Conservation (phyloP, 2,113 vertebrate genomes). For the Myiagra hebetior region DNA sequence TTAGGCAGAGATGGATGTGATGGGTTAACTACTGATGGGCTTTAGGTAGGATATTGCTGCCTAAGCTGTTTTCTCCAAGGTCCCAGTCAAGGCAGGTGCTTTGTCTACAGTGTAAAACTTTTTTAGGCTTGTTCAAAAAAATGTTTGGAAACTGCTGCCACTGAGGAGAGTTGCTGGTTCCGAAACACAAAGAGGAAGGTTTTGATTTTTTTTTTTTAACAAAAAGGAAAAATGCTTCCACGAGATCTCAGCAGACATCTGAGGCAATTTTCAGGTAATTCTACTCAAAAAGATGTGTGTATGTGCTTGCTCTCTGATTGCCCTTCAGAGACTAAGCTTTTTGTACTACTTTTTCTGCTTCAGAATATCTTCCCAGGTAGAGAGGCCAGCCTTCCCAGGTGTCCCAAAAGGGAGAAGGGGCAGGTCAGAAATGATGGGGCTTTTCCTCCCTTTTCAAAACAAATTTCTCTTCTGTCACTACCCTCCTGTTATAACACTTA, state of each 20-base stretch:
- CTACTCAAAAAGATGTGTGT: background rate
- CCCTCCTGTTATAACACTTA: background rate
- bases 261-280: background rate
- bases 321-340: background rate
- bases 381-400: background rate
- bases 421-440: background rate
- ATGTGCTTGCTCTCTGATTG: background rate
- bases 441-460: background rate
- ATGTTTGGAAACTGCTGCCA: background rate
- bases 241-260: background rate
- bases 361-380: background rate
- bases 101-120: background rate
- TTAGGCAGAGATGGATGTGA: background rate
- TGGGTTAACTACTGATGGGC: background rate
- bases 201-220: background rate
- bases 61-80: background rate
- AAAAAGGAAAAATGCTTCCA: background rate
- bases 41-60: background rate
- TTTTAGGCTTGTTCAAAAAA: background rate
- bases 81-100: background rate
- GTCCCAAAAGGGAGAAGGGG: background rate
- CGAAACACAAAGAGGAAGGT: background rate
- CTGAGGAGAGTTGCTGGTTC: background rate
- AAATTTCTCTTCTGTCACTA: background rate
- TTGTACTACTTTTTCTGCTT: background rate